phyloP scores from a whole-genome alignment of 1,140 invertebrate genomes.

The Pseudomyrmex pallidus region DNA sequence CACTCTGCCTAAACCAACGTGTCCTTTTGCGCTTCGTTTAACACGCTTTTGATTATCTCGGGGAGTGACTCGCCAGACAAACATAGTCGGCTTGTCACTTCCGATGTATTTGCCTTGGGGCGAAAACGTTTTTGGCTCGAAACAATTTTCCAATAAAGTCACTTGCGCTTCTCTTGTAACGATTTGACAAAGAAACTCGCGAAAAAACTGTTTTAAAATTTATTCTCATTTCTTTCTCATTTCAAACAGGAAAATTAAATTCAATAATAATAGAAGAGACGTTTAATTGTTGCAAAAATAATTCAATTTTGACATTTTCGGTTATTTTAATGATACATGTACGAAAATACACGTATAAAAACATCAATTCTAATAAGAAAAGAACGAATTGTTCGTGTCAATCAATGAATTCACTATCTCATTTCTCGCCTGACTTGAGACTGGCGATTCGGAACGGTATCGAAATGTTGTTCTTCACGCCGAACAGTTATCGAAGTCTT shows the following conservation, averaged over 20 bases:
- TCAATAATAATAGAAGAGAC: not conserved
- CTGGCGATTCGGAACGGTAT: not conserved
- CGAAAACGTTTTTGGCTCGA: slow-evolving; percentile 52
- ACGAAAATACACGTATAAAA: not conserved
- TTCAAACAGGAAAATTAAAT: not conserved
- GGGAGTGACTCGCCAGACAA: not conserved
- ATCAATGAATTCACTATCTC: too few species aligned
- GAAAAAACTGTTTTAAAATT: not conserved
- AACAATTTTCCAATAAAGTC: slow-evolving; percentile 10
- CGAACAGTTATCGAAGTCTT: slow-evolving; percentile 1
- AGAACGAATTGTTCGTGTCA: not conserved
- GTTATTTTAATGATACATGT: not conserved
- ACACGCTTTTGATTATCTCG: slow-evolving; percentile 39
- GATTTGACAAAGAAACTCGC: not conserved
- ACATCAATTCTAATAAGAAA: slow-evolving; percentile 6
- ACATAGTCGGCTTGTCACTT: not conserved
- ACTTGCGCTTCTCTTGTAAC: not conserved
- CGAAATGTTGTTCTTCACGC: not conserved
- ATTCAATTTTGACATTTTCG: not conserved
- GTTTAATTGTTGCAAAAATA: not conserved
- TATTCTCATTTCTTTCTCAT: not conserved
- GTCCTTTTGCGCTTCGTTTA: slow-evolving; percentile 51
- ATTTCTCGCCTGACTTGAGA: not conserved
- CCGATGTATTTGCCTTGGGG: not conserved
- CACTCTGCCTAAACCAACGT: slow-evolving; percentile 34